Evolutionary conservation across 2,888 invertebrate species (phyloP).

Genomic region (Lasioglossum morio): DNA sequence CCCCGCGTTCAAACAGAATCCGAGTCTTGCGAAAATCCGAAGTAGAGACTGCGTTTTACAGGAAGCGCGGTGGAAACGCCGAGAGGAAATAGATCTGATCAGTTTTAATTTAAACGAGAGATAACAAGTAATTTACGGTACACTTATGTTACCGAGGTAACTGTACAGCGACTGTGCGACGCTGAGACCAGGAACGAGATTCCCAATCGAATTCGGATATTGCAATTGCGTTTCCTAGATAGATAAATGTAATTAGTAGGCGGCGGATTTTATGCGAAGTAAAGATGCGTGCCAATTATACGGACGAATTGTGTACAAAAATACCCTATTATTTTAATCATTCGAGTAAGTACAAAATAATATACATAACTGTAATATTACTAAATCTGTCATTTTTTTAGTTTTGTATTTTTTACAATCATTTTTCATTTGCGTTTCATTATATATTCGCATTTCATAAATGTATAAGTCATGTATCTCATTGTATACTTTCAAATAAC

Average conservation of each 20-base stretch:
- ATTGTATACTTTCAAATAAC: too few species aligned
- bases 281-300: neutral
- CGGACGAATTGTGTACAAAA: neutral
- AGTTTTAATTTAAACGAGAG: neutral
- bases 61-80: neutral
- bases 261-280: neutral
- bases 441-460: too few species aligned
- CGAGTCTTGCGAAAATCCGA: neutral
- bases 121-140: slow-evolving; percentile 7
- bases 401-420: too few species aligned
- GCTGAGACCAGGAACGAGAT: neutral
- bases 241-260: neutral
- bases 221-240: neutral
- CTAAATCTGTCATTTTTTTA: too few species aligned
- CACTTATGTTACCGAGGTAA: neutral
- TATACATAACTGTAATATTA: too few species aligned
- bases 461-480: too few species aligned
- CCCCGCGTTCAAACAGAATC: neutral
- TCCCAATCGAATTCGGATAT: slow-evolving; percentile 2
- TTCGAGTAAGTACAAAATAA: too few species aligned
- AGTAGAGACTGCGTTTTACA: neutral
- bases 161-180: neutral
- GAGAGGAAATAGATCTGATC: neutral
- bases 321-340: too few species aligned
- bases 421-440: too few species aligned